These are phyloP conservation scores for Acanthococcus lagerstroemiae DNA, from an alignment of 2,888 invertebrate genomes.

Conservation along the genomic window DNA sequence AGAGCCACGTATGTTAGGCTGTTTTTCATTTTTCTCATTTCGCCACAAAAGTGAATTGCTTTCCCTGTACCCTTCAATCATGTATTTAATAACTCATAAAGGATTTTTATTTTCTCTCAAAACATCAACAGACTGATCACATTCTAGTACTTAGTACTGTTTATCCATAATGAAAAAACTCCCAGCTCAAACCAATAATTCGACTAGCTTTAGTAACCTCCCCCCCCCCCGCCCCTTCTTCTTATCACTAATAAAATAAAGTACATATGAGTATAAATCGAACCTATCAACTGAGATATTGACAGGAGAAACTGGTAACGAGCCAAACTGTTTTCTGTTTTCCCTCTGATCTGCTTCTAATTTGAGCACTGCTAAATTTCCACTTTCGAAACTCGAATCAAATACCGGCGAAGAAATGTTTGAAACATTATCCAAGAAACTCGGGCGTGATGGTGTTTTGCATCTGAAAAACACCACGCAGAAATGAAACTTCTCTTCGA, in stretches of 20 bases:
- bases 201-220: too few species aligned
- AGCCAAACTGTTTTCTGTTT: constrained; percentile 16
- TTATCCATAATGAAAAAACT: too few species aligned
- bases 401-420: neutral
- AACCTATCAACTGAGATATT: constrained; percentile 13
- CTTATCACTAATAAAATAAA: neutral
- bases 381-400: constrained; percentile 1
- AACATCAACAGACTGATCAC: too few species aligned
- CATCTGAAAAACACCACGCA: neutral
- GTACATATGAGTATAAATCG: neutral
- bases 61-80: too few species aligned
- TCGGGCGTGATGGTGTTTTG: neutral
- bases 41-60: too few species aligned
- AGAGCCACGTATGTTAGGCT: too few species aligned
- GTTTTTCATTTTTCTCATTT: too few species aligned
- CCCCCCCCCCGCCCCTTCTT: too few species aligned
- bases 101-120: too few species aligned
- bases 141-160: too few species aligned
- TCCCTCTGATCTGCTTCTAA: constrained; percentile 28
- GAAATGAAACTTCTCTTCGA: neutral
- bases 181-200: too few species aligned
- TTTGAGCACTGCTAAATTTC: constrained; percentile 11
- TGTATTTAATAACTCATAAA: too few species aligned
- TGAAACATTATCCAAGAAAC: neutral
- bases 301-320: constrained; percentile 17